phyloP scores from a whole-genome alignment of 1,140 invertebrate species.

The Macrobrachium nipponense region DNA sequence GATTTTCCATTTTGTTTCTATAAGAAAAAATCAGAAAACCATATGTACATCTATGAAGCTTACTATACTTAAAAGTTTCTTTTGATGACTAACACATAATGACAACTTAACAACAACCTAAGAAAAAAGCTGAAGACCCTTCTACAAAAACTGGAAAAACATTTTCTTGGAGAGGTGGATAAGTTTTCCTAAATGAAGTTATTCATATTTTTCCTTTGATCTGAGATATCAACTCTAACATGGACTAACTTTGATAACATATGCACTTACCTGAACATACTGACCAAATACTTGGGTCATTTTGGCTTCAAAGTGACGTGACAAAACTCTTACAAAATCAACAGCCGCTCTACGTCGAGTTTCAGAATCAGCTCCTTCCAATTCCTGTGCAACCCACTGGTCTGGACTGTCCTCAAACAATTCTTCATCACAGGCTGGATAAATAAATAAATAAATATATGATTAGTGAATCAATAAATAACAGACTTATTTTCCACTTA shows the following conservation, averaged over 20 bases:
- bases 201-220: too few species aligned
- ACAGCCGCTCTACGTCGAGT: conserved; percentile 94
- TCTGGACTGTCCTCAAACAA: conserved; percentile 98
- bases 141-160: too few species aligned
- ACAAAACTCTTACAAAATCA: conserved; percentile 92
- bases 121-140: too few species aligned
- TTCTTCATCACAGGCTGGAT: conserved; percentile 89
- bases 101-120: too few species aligned
- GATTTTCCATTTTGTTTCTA: too few species aligned
- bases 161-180: too few species aligned
- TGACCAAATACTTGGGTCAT: conserved; percentile 93
- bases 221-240: too few species aligned
- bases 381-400: conserved; percentile 96
- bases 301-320: conserved; percentile 88
- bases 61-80: too few species aligned
- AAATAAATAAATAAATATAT: conserved; percentile 54
- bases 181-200: too few species aligned
- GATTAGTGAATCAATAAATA: conserved; percentile 32
- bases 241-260: not conserved
- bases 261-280: conserved; percentile 78
- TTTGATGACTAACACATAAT: too few species aligned
- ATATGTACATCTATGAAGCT: too few species aligned
- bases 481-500: conserved; percentile 22
- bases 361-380: conserved; percentile 98
- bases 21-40: too few species aligned